phyloP scores from a whole-genome alignment of 2,797 vertebrate species.

The Psittacula derbiana region DNA sequence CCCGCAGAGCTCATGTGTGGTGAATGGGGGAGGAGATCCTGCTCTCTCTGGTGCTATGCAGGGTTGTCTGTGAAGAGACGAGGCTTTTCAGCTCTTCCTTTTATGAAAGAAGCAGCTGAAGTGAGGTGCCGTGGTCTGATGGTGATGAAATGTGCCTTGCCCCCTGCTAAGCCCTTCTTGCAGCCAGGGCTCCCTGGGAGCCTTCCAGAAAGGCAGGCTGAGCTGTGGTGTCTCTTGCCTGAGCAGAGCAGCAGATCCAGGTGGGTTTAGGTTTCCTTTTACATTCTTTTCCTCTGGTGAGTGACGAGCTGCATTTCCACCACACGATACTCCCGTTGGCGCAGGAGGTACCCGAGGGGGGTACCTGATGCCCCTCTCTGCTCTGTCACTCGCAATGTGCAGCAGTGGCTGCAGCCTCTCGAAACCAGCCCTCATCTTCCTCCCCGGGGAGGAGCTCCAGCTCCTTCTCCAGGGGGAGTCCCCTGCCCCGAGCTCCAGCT shows the following conservation, averaged over 20 bases:
- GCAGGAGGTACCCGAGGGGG: neutral
- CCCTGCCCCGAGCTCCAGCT: neutral
- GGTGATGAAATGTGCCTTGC: neutral
- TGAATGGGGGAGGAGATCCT: neutral
- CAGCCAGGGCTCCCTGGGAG: neutral
- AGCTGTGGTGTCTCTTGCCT: neutral
- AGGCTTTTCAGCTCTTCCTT: neutral
- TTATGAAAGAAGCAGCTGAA: neutral
- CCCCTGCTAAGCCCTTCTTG: neutral
- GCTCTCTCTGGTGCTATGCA: neutral
- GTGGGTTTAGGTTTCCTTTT: neutral
- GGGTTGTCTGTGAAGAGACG: neutral
- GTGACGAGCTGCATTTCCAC: neutral
- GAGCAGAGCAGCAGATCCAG: neutral
- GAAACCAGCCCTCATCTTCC: neutral
- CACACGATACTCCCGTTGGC: accelerated
- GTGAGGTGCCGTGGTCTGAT: neutral
- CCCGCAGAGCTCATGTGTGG: accelerated
- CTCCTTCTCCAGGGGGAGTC: neutral
- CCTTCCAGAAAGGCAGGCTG: neutral
- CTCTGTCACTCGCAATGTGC: accelerated
- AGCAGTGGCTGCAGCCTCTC: neutral
- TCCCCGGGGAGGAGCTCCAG: neutral
- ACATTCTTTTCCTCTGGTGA: neutral
- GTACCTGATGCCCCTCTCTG: accelerated